A percentile compares a stretch with the other conserved stretches of the same genome.
Evolutionary conservation across 2,888 invertebrate species (phyloP).

Genomic region (Eristalis intricaria): DNA sequence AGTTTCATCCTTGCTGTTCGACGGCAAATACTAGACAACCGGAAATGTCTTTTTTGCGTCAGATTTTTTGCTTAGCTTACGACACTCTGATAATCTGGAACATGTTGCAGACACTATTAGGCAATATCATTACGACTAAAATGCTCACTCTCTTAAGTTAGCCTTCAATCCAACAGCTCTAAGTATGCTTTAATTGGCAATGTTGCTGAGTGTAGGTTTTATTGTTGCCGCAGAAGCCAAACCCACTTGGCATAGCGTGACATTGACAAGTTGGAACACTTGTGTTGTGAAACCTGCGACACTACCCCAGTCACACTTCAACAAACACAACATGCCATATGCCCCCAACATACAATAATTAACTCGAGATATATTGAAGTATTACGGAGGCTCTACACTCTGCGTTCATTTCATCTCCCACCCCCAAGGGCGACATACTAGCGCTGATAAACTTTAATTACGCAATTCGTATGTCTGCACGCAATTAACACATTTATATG

Average conservation of each 20-base stretch:
- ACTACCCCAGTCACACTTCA: not conserved
- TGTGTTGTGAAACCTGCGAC: conserved; percentile 9
- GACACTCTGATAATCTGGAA: not conserved
- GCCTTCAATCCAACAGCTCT: not conserved
- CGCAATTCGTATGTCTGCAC: conserved; percentile 32
- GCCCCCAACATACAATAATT: conserved; percentile 20
- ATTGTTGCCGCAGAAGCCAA: conserved; percentile 10
- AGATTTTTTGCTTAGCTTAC: no score
- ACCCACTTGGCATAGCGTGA: conserved; percentile 12
- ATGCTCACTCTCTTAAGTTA: not conserved
- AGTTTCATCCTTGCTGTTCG: no score
- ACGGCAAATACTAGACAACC: no score
- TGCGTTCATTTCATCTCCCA: not conserved
- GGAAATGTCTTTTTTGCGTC: no score
- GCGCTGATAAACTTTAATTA: conserved; percentile 33
- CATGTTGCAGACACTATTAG: not conserved
- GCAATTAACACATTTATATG: conserved; percentile 39
- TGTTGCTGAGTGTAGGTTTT: not conserved
- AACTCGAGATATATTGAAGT: conserved; percentile 27
- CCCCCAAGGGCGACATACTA: not conserved
- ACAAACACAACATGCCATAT: not conserved
- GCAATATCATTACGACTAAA: not conserved
- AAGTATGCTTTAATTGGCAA: not conserved
- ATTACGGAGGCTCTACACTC: not conserved
- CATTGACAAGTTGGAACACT: conserved; percentile 19